Evolutionary conservation across 2,888 invertebrate genomes (phyloP), one percentile per base, ranked within the genome.

Genomic region (Cetonia aurata): DNA sequence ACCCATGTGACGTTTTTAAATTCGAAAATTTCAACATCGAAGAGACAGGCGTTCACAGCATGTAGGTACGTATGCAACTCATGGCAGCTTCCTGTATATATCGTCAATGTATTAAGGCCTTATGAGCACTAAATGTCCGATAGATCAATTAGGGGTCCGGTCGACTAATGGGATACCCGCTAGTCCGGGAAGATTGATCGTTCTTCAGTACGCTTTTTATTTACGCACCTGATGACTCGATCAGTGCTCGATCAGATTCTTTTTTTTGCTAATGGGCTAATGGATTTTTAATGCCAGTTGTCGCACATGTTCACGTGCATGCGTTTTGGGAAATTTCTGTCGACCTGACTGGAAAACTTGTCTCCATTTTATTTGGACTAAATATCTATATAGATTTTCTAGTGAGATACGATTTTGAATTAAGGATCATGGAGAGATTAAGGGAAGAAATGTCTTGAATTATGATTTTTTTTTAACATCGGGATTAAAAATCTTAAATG

Each of bases 191-290:
- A 72, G 75, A 75, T 75, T 74, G 75, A 75, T 75, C 72, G 73
- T 57, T 67, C 67, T 55, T 71, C 73, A 62, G 71, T 70, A 70
- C 73, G 70, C 73, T 75, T 75, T 75, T 75, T 75, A 75, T 75
- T 75, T 75, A 72, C 71, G 75, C 75, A 75, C 75, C 75, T 75
- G 75, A 75, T 74, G 73, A 75, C 72, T 71, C 70, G 71, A 73
- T 74, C 71, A 52, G 52, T 50, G 33, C 60, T n/a, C 31, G 31
- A n/a, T n/a, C n/a, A 60, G 48, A 60, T 60, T 60, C 4, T n/a
- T 25, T 60, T 60, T 57, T 33, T 70, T 56, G 67, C 67, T 66
- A 70, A 70, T 66, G 66, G 65, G 53, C 46, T 62, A 70, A 70
- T 66, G 65, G 56, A 48, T 53, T 56, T 70, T 70, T 70, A 57